These are phyloP conservation scores for Charaxes varanes DNA, from an alignment of 1,140 invertebrate species.

Conservation along the genomic window DNA sequence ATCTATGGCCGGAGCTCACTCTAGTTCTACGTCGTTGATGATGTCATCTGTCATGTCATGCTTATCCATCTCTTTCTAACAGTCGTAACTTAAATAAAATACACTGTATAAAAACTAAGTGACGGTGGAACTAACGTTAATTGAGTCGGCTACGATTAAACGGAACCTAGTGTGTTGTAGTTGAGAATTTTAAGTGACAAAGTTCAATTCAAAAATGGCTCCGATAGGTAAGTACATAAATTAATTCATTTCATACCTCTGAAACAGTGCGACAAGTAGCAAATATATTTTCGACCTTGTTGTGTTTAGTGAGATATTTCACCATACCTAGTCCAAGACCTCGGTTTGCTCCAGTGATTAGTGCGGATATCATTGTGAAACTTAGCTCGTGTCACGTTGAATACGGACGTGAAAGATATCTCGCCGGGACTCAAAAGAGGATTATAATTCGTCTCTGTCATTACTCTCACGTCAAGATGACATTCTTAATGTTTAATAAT, in stretches of 20 bases:
- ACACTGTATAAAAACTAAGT: conserved; percentile 23
- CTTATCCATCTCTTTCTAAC: conserved; percentile 31
- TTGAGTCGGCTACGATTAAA: conserved; percentile 19
- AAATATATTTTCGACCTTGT: conserved; percentile 51
- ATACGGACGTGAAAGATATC: conserved; percentile 6
- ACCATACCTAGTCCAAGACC: conserved; percentile 91
- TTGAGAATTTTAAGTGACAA: conserved; percentile 24
- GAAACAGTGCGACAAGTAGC: conserved; percentile 61
- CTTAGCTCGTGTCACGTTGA: conserved; percentile 1
- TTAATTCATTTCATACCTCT: conserved; percentile 43
- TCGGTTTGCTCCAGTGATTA: conserved; percentile 92
- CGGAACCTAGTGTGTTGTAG: conserved; percentile 14
- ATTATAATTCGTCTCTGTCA: conserved; percentile 48
- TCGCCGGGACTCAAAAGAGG: background rate
- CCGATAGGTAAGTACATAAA: conserved; percentile 57
- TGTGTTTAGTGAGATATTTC: conserved; percentile 73
- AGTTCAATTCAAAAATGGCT: conserved; percentile 46
- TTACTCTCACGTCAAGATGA: conserved; percentile 58
- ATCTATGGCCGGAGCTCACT: too few species aligned
- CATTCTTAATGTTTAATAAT: conserved; percentile 61
- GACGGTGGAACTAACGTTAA: conserved; percentile 16
- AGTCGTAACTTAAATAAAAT: conserved; percentile 26
- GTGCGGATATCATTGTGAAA: conserved; percentile 81
- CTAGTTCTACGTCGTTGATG: conserved; percentile 26
- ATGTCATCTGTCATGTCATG: conserved; percentile 39